Evolutionary conservation across 2,797 vertebrate species (phyloP), one percentile per base, ranked within the genome.

Genomic region (Anguilla megastoma): DNA sequence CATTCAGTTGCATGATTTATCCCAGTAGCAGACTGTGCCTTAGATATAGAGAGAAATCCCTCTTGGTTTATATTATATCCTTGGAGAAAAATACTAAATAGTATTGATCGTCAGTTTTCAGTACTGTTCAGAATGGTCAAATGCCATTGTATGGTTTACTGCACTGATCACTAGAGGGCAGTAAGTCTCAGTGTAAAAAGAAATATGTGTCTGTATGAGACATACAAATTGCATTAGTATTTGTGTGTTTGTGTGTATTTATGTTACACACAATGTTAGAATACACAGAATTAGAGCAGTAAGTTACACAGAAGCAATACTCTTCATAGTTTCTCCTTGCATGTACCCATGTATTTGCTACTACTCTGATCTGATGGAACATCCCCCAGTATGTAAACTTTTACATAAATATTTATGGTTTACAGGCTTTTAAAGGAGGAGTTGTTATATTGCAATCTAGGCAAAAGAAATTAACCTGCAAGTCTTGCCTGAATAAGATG

Each of bases 81-180:
- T 74, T 74, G 27, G 12, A 30, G 69, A 74, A 74, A 30, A 30
- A 33, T 74, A 74, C 30, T 33, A 10, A 33, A 33, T 74, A 74
- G 69, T 12, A 30, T 33, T 74, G 27, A 30, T 36, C 5, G 33
- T 18, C 14, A 76, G 74, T 2, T 12, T 41, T 6, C 74, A 76
- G 69, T 12, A 54, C 41, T 45, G 41, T 58, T 27, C 27, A 7
- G 27, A 1, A 33, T 30, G 24, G 52, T 54, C 84, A 56, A 56
- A 85, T 27, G 27, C 8, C 9, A 71, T 27, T 9, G 30, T 9
- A 84, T 8, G 45, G 41, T 27, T 18, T 56, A 45, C 30, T 9
- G 66, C 33, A 85, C 58, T 36, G 30, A 45, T 63, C 85, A 66
- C 85, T 85, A 85, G 85, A 63, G 56, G 85, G 85, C 58, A 45